Evolutionary conservation across 2,113 vertebrate species (phyloP).

Genomic region (Centropristis striata): DNA sequence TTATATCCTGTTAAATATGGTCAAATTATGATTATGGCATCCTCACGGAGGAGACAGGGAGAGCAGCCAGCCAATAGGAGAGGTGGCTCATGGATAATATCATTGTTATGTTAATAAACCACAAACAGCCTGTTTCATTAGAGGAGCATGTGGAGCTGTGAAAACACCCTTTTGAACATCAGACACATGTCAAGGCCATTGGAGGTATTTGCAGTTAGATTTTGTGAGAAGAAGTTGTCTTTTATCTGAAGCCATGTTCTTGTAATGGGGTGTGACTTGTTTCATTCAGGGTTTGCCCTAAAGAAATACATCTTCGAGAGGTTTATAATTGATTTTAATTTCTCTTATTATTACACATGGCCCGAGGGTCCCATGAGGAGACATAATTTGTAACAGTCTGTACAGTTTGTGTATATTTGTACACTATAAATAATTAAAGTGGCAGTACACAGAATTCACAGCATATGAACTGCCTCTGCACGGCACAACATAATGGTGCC

Average conservation of each 20-base stretch:
- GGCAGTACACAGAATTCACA: too few relatives aligned
- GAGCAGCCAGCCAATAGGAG: neutral
- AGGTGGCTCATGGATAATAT: neutral
- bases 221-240: neutral
- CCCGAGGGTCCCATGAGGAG: neutral
- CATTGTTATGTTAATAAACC: neutral
- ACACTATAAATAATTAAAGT: neutral
- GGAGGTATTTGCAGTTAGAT: neutral
- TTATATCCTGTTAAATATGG: neutral
- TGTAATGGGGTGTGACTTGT: neutral
- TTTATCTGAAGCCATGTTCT: neutral
- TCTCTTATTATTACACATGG: neutral
- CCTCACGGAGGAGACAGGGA: neutral
- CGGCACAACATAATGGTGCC: too few relatives aligned
- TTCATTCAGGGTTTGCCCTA: neutral
- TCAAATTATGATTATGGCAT: neutral
- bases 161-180: neutral
- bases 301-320: neutral
- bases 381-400: neutral
- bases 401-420: neutral
- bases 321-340: neutral
- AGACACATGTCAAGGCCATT: conserved; percentile 7
- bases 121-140: conserved; percentile 13
- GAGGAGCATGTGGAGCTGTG: conserved; percentile 4
- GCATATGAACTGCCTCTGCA: too few relatives aligned